phyloP scores from a whole-genome alignment of 2,797 vertebrate genomes.

The Paratrypauchen microcephalus region DNA sequence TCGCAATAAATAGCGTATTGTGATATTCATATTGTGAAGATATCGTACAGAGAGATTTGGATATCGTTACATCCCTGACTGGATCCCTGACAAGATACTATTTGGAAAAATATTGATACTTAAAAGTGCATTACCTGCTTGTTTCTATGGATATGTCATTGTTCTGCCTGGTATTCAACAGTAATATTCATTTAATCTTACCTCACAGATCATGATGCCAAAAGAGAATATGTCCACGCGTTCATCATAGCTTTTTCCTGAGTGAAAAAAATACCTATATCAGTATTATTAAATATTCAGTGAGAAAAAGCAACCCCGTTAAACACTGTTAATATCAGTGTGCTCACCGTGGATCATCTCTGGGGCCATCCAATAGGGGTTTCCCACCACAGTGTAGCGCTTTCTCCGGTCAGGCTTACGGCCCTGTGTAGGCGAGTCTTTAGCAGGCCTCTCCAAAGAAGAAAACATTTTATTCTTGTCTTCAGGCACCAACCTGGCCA shows the following conservation, averaged over 20 bases:
- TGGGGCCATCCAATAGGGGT: conserved; percentile 99
- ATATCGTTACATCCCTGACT: too few species aligned
- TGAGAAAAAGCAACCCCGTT: too few species aligned
- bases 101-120: too few species aligned
- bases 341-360: conserved; percentile 95
- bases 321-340: neutral
- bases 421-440: conserved; percentile 76
- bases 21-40: too few species aligned
- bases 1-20: too few species aligned
- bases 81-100: too few species aligned
- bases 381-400: conserved; percentile 96
- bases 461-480: conserved; percentile 76
- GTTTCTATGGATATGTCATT: too few species aligned
- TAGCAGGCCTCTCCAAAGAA: conserved; percentile 49
- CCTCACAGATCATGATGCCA: conserved; percentile 95
- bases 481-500: conserved; percentile 87
- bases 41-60: too few species aligned
- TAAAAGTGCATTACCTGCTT: too few species aligned
- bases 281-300: neutral
- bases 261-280: conserved; percentile 19
- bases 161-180: too few species aligned
- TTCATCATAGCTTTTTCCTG: conserved; percentile 94
- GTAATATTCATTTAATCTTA: conserved; percentile 57
- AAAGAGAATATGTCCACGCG: conserved; percentile 97
- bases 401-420: conserved; percentile 89